Percentiles rank a stretch among this genome's conserved stretches.
Evolutionary conservation across 2,113 vertebrate genomes (phyloP).

Genomic region (Ictalurus furcatus): DNA sequence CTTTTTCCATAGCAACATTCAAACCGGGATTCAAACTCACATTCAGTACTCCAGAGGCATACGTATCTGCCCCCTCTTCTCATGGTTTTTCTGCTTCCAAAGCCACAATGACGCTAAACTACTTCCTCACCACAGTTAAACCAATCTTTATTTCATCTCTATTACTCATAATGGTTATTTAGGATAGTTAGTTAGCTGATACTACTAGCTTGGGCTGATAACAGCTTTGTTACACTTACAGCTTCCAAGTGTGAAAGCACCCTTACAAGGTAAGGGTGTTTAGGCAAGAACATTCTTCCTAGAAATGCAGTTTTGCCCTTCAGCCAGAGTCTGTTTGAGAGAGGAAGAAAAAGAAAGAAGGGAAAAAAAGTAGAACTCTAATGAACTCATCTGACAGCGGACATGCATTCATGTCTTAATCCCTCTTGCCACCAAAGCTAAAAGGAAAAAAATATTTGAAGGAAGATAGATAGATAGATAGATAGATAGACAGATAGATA

Average conservation of each 20-base stretch:
- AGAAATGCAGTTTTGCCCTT: neutral
- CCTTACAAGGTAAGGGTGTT: neutral
- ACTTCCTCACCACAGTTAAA: neutral
- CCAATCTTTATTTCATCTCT: neutral
- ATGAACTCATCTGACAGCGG: slow-evolving; percentile 69
- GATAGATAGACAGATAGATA: slow-evolving; percentile 22
- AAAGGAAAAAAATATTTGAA: slow-evolving; percentile 63
- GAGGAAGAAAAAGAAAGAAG: slow-evolving; percentile 36
- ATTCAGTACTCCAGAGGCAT: neutral
- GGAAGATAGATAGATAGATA: slow-evolving; percentile 25
- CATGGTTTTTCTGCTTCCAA: neutral
- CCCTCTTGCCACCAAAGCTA: slow-evolving; percentile 69
- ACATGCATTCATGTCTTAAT: slow-evolving; percentile 58
- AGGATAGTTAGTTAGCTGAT: neutral
- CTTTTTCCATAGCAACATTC: neutral
- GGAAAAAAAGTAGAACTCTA: slow-evolving; percentile 60
- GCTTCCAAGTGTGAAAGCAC: neutral
- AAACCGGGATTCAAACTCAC: neutral
- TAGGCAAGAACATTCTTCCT: neutral
- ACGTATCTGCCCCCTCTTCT: neutral
- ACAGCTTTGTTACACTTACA: neutral
- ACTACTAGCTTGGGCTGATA: neutral
- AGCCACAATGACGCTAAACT: neutral
- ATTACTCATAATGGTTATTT: neutral
- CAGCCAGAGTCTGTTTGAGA: slow-evolving; percentile 24